Percentiles rank a stretch among this genome's conserved stretches.
phyloP scores from a whole-genome alignment of 2,888 invertebrate genomes.

The Pheosia gnoma region DNA sequence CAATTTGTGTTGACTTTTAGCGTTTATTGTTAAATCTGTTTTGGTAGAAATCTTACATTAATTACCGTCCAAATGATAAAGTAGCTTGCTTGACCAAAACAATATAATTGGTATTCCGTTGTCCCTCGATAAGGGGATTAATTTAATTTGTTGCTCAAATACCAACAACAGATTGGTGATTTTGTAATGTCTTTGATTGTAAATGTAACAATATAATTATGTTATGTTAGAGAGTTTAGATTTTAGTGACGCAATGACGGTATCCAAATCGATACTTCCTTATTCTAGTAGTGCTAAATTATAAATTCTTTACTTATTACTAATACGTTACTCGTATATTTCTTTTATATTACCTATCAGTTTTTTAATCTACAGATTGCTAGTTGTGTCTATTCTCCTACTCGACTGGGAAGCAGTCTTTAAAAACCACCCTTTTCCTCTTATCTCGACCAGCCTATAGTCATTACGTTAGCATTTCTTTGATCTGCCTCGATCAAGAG shows the following conservation, averaged over 20 bases:
- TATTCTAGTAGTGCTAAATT: too few species aligned
- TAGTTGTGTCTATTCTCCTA: too few species aligned
- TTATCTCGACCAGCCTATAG: not conserved
- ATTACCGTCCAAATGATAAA: not conserved
- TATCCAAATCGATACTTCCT: too few species aligned
- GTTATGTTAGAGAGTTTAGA: not conserved
- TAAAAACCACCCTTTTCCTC: not conserved
- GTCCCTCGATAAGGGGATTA: not conserved
- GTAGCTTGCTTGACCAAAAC: not conserved
- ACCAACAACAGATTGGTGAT: not conserved
- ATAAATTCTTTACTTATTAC: too few species aligned
- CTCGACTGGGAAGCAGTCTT: not conserved
- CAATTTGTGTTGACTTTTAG: too few species aligned
- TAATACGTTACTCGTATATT: too few species aligned
- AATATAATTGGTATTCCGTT: not conserved
- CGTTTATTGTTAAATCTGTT: not conserved
- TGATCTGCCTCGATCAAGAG: not conserved
- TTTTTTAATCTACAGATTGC: too few species aligned
- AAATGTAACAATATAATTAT: not conserved
- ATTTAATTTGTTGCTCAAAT: not conserved
- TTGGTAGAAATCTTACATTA: not conserved
- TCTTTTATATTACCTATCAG: too few species aligned
- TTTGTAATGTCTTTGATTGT: not conserved
- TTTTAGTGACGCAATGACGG: not conserved
- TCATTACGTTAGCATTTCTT: not conserved